Conservation (phyloP, 2,888 invertebrate species). For the Adineta ricciae region DNA sequence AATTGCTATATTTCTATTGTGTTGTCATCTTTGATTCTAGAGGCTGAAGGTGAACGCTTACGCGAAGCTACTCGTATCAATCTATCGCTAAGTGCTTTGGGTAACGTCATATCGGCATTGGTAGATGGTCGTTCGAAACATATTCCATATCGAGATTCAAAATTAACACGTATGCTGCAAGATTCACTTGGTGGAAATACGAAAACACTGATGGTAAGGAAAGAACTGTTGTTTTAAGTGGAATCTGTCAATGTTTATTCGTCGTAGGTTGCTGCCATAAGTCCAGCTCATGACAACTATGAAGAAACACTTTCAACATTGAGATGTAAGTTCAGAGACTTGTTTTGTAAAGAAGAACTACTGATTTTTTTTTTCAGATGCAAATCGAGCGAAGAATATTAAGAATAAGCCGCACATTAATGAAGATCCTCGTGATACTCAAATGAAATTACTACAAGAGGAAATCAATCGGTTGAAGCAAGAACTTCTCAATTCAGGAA, state of each 20-base stretch:
- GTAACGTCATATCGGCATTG: constrained; percentile 76
- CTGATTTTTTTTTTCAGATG: constrained; percentile 42
- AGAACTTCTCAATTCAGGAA: constrained; percentile 48
- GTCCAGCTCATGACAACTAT: constrained; percentile 70
- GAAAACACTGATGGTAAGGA: constrained; percentile 67
- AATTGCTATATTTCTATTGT: too few species aligned
- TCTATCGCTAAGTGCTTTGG: constrained; percentile 71
- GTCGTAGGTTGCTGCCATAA: constrained; percentile 59
- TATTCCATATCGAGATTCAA: constrained; percentile 71
- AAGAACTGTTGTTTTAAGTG: too few species aligned
- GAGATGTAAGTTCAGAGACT: constrained; percentile 51
- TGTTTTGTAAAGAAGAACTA: too few species aligned
- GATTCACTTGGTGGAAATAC: constrained; percentile 64
- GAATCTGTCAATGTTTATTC: not conserved
- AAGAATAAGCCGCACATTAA: constrained; percentile 70
- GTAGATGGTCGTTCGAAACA: constrained; percentile 71
- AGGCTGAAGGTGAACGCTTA: constrained; percentile 71
- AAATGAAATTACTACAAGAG: constrained; percentile 70
- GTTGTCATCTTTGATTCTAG: constrained; percentile 41
- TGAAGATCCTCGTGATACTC: constrained; percentile 79
- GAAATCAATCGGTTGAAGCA: constrained; percentile 65
- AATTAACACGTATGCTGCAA: constrained; percentile 67
- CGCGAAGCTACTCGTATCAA: constrained; percentile 83
- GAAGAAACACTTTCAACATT: constrained; percentile 71
- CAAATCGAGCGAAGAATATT: constrained; percentile 74